A percentile compares a stretch with the other conserved stretches of the same genome.
Evolutionary conservation across 1,140 invertebrate genomes (phyloP).

Genomic region (Hetaerina americana): DNA sequence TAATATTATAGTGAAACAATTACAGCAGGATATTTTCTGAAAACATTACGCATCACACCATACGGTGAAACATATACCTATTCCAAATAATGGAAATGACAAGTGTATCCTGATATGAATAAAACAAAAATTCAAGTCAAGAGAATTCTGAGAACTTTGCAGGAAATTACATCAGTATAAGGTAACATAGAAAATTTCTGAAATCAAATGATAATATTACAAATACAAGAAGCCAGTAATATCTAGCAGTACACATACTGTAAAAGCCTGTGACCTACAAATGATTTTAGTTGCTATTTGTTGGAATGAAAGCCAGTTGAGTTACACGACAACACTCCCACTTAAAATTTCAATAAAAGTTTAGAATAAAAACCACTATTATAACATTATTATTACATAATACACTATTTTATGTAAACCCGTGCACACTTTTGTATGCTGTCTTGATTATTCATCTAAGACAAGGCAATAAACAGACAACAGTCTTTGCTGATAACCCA

Average conservation of each 20-base stretch:
- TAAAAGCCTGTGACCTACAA: not conserved
- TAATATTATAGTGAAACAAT: not conserved
- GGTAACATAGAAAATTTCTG: not conserved
- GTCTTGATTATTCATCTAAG: not conserved
- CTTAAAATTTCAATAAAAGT: not conserved
- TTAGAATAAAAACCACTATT: conserved; percentile 1
- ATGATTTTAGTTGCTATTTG: not conserved
- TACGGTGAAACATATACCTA: not conserved
- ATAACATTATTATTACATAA: too few relatives aligned
- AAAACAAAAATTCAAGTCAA: too few relatives aligned
- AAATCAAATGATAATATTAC: not conserved
- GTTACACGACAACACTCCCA: not conserved
- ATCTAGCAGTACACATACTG: not conserved
- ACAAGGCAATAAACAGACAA: not conserved
- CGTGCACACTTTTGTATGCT: not conserved
- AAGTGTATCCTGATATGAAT: not conserved
- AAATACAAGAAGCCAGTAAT: not conserved
- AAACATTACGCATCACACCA: not conserved
- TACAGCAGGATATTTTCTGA: too few relatives aligned
- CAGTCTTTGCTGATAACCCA: not conserved
- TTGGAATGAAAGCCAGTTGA: not conserved
- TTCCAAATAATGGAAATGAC: not conserved
- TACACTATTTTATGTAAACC: not conserved
- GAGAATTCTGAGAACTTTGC: not conserved
- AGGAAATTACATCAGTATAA: not conserved